phyloP scores from a whole-genome alignment of 2,113 vertebrate species.

The Sciurus niger region DNA sequence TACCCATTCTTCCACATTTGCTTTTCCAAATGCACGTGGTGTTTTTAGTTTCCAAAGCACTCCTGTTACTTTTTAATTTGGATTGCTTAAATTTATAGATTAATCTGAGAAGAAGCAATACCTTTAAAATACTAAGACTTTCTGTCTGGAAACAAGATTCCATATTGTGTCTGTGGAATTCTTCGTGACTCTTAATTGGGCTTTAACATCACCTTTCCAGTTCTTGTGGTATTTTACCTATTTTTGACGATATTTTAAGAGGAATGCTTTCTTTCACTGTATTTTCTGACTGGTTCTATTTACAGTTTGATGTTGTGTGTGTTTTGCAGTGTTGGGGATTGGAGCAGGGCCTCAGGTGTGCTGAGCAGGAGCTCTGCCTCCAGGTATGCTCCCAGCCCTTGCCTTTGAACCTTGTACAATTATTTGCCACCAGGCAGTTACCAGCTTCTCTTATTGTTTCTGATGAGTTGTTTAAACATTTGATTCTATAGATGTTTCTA shows the following conservation, averaged over 20 bases:
- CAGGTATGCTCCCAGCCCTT: not conserved
- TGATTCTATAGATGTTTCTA: not conserved
- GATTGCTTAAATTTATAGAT: not conserved
- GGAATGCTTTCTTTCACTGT: not conserved
- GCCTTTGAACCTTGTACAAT: not conserved
- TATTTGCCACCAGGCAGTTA: not conserved
- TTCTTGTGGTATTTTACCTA: not conserved
- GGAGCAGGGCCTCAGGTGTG: not conserved
- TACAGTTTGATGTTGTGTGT: not conserved
- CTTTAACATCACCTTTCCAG: not conserved
- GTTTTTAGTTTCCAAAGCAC: not conserved
- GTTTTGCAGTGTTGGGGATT: not conserved
- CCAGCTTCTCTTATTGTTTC: not conserved
- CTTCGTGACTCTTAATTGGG: not conserved
- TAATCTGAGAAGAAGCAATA: not conserved
- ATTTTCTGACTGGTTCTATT: constrained; percentile 14
- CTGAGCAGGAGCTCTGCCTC: too few relatives aligned
- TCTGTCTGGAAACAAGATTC: constrained; percentile 37
- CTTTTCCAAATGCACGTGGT: not conserved
- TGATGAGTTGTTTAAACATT: not conserved
- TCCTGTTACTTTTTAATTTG: constrained; percentile 25
- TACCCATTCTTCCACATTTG: not conserved
- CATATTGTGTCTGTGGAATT: not conserved
- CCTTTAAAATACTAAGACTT: not conserved
- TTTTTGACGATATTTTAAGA: constrained; percentile 36